Conservation (phyloP, 2,888 invertebrate species). For the Scelioninae gen. 1 region DNA sequence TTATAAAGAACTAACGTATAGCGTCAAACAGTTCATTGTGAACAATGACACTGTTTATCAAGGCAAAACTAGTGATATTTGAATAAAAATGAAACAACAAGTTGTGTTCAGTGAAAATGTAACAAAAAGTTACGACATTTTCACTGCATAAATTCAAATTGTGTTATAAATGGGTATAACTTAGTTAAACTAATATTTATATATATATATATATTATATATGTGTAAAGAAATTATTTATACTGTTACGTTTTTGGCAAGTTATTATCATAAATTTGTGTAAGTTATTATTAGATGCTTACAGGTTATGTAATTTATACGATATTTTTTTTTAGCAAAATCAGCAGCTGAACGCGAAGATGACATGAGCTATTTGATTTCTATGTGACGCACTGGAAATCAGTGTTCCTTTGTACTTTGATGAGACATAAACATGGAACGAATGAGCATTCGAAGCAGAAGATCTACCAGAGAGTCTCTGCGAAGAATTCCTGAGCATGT, state of each 20-base stretch:
- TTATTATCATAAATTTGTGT: neutral
- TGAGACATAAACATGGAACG: slow-evolving; percentile 49
- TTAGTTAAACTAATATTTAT: neutral
- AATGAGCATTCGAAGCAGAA: too few relatives aligned
- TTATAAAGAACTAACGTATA: neutral
- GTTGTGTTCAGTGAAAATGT: too few relatives aligned
- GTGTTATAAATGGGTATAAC: neutral
- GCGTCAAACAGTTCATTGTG: slow-evolving; percentile 12
- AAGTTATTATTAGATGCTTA: slow-evolving; percentile 12
- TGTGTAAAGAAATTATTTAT: slow-evolving; percentile 1
- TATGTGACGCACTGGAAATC: too few relatives aligned
- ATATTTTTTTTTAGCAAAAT: neutral
- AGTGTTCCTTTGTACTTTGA: slow-evolving; percentile 10
- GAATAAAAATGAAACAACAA: slow-evolving; percentile 9
- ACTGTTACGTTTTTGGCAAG: slow-evolving; percentile 9
- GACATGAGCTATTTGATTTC: slow-evolving; percentile 24
- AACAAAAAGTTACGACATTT: neutral
- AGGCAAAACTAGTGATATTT: neutral
- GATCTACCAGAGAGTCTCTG: slow-evolving; percentile 65
- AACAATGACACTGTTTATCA: neutral
- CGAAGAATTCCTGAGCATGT: slow-evolving; percentile 77
- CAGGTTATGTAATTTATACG: slow-evolving; percentile 29
- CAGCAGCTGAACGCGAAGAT: slow-evolving; percentile 12
- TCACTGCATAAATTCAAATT: neutral
- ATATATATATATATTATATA: neutral